Percentiles rank a stretch among this genome's conserved stretches.
Conservation (phyloP, 2,113 vertebrate species). For the Felis chaus region DNA sequence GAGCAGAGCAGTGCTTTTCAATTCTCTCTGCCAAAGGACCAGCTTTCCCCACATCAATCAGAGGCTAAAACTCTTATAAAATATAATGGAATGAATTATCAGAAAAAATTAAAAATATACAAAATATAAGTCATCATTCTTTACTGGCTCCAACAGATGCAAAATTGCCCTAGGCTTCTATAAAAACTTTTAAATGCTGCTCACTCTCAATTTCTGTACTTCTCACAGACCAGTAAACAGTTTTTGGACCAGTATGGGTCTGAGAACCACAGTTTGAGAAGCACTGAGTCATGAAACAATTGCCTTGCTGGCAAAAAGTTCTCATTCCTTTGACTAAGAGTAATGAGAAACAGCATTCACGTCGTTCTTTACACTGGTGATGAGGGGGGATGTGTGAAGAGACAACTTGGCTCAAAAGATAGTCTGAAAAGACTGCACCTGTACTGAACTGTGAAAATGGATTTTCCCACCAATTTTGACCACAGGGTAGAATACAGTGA, state of each 20-base stretch:
- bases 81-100: not conserved
- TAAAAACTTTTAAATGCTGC: not conserved
- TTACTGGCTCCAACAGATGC: not conserved
- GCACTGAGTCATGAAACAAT: not conserved
- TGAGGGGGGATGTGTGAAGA: not conserved
- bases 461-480: not conserved
- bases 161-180: not conserved
- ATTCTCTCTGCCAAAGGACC: not conserved
- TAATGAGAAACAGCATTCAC: slow-evolving; percentile 7
- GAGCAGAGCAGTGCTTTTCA: not conserved
- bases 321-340: not conserved
- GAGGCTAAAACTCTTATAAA: not conserved
- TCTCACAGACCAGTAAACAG: not conserved
- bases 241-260: not conserved
- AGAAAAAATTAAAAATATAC: not conserved
- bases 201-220: not conserved
- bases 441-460: not conserved
- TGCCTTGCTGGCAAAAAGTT: not conserved
- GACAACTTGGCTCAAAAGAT: not conserved
- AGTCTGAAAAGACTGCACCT: not conserved
- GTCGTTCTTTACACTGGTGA: not conserved
- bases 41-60: not conserved
- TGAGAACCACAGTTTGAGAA: not conserved
- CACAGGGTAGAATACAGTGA: not conserved
- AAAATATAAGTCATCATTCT: not conserved